Percentiles rank a stretch among this genome's conserved stretches.
Conservation (phyloP, 2,797 vertebrate species). For the Melanotaenia parkinsoni region DNA sequence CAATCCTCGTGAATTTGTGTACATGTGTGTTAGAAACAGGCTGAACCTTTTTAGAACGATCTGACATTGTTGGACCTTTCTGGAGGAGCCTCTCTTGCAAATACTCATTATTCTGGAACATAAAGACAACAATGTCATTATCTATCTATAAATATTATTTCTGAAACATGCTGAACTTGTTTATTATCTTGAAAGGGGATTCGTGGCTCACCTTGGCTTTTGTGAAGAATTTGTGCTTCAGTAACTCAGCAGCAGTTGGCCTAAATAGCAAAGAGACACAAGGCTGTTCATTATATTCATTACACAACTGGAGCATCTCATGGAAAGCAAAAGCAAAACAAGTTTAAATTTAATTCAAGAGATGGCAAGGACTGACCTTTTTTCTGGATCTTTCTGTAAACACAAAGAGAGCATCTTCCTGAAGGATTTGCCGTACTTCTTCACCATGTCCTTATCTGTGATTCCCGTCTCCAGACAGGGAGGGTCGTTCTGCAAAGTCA, state of each 20-base stretch:
- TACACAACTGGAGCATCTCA: conserved; percentile 5
- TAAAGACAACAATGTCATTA: conserved; percentile 14
- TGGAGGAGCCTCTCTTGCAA: conserved; percentile 91
- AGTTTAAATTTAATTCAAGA: background rate
- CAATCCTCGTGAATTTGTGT: background rate
- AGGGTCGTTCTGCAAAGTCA: conserved; percentile 95
- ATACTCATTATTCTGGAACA: conserved; percentile 91
- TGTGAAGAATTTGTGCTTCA: conserved; percentile 97
- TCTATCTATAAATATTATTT: conserved; percentile 3
- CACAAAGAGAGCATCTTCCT: conserved; percentile 97
- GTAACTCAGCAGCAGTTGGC: conserved; percentile 93
- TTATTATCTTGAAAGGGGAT: background rate
- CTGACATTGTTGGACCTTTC: conserved; percentile 92
- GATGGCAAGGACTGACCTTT: conserved; percentile 83
- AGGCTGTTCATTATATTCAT: conserved; percentile 14
- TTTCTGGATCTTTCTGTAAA: conserved; percentile 98
- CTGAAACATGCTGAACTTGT: background rate
- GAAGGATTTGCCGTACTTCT: conserved; percentile 97
- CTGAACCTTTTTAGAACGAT: conserved; percentile 94
- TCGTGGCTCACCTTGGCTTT: conserved; percentile 90
- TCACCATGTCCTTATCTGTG: conserved; percentile 96
- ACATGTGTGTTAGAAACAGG: background rate
- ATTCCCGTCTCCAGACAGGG: conserved; percentile 96
- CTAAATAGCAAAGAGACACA: conserved; percentile 77
- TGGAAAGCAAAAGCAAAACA: conserved; percentile 17